A percentile compares a stretch with the other conserved stretches of the same genome.
Conservation (phyloP, 2,113 vertebrate species). For the Phyllostomus hastatus region DNA sequence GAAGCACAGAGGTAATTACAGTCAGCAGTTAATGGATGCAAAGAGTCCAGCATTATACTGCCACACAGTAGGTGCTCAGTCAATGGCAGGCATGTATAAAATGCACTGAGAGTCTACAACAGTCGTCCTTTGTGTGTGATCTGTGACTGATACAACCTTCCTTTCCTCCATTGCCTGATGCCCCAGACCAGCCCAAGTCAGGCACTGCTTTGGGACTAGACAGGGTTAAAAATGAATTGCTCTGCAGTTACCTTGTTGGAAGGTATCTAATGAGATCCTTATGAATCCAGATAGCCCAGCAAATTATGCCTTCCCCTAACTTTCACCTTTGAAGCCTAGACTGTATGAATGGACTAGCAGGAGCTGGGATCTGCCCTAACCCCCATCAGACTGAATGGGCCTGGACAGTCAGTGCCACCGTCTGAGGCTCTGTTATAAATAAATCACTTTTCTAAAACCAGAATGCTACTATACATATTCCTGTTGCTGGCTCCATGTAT, state of each 20-base stretch:
- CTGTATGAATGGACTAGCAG: not conserved
- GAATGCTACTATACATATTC: not conserved
- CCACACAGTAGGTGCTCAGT: fast-evolving
- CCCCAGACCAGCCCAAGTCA: not conserved
- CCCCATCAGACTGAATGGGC: not conserved
- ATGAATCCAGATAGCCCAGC: not conserved
- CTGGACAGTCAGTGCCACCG: not conserved
- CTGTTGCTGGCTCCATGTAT: not conserved
- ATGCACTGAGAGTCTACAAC: not conserved
- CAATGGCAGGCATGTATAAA: too few relatives aligned
- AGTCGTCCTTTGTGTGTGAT: too few relatives aligned
- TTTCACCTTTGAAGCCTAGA: not conserved
- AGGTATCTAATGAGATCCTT: not conserved
- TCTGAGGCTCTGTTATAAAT: not conserved
- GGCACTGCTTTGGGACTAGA: not conserved
- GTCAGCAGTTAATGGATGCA: not conserved
- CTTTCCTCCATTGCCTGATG: not conserved
- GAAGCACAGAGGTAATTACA: not conserved
- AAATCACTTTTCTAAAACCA: not conserved
- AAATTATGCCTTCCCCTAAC: not conserved
- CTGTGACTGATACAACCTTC: not conserved
- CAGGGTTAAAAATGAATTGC: not conserved
- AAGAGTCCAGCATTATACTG: not conserved
- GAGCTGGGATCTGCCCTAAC: not conserved
- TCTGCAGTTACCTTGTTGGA: not conserved